These are phyloP conservation scores for Bergia sp. DNA, from an alignment of 92 coral and sea anemone genomes.

Conservation along the genomic window DNA sequence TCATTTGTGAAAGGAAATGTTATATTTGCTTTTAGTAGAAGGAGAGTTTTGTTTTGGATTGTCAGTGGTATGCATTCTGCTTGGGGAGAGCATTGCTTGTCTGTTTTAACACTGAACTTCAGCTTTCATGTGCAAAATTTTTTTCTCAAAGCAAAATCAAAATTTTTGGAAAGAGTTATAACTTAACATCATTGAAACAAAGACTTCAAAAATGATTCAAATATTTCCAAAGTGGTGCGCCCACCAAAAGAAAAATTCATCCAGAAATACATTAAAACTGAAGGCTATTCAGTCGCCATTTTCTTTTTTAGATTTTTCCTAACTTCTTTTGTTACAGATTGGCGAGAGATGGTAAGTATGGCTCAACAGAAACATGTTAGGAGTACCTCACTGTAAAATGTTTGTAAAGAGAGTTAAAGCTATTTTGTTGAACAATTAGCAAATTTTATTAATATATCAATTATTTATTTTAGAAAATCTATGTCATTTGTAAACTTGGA, in stretches of 20 bases:
- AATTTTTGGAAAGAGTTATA: background rate
- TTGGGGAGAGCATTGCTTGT: constrained; percentile 15
- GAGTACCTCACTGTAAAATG: background rate
- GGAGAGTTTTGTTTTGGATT: background rate
- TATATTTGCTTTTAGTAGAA: no score
- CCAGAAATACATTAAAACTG: background rate
- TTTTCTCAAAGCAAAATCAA: background rate
- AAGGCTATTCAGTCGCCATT: background rate
- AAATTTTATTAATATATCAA: no score
- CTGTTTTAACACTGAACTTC: background rate
- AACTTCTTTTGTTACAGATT: background rate
- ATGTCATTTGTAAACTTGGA: no score
- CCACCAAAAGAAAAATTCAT: background rate
- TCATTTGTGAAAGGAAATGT: no score
- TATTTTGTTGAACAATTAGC: background rate
- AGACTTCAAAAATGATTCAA: background rate
- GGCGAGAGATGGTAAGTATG: constrained; percentile 5
- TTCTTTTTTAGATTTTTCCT: background rate
- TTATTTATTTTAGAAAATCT: no score
- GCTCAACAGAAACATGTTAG: background rate
- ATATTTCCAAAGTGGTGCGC: background rate
- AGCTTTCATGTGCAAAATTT: background rate
- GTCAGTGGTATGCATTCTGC: background rate
- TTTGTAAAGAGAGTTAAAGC: background rate
- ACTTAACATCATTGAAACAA: background rate